These are phyloP conservation scores for Dioctria linearis DNA, from an alignment of 2,888 invertebrate species.

Conservation along the genomic window DNA sequence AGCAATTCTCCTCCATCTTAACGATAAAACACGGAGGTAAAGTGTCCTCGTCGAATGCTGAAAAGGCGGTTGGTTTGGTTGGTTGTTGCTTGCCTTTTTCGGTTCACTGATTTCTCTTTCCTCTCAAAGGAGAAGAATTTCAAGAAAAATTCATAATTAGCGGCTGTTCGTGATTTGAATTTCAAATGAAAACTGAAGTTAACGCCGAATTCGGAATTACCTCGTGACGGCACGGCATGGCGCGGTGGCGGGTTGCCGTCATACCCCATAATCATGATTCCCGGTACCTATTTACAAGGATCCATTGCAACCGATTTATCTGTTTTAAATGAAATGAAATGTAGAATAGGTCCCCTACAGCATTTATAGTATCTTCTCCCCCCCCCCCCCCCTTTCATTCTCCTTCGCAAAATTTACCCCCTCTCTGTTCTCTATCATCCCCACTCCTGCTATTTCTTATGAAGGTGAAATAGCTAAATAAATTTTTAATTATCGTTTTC, in stretches of 20 bases:
- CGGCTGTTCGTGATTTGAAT: conserved; percentile 53
- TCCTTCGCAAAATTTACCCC: no score
- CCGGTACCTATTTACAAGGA: conserved; percentile 36
- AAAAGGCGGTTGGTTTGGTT: background rate
- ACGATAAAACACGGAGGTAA: background rate
- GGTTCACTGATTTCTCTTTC: conserved; percentile 8
- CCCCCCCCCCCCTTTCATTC: background rate
- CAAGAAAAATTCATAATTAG: conserved; percentile 45
- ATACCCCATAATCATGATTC: conserved; percentile 28
- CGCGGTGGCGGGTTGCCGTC: no score
- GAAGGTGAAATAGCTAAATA: conserved; percentile 47
- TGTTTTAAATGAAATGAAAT: background rate
- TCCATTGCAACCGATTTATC: conserved; percentile 43
- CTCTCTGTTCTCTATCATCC: no score
- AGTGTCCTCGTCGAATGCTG: background rate
- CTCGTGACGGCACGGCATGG: background rate
- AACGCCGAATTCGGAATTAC: conserved; percentile 29
- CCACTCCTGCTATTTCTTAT: no score
- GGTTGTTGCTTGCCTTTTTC: conserved; percentile 14
- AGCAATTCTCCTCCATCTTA: background rate
- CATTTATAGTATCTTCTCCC: background rate
- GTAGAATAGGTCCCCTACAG: background rate
- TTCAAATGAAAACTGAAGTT: conserved; percentile 43
- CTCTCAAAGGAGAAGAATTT: background rate
- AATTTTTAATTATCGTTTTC: conserved; percentile 53